Evolutionary conservation across 2,797 vertebrate genomes (phyloP).

Genomic region (Peromyscus nudipes): DNA sequence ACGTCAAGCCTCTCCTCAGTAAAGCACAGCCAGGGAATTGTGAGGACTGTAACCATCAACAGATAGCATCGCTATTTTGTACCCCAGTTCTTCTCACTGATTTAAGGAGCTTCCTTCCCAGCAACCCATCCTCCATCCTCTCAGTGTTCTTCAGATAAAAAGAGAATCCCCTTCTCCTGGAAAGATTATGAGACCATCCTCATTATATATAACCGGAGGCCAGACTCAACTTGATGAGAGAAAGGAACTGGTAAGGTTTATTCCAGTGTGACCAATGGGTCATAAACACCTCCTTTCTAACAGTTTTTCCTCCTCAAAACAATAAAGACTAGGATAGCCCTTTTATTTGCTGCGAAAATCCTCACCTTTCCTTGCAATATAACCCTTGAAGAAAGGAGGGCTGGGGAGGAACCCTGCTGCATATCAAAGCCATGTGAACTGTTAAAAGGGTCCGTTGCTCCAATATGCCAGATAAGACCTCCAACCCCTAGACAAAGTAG

Average conservation of each 20-base stretch:
- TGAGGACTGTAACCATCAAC: neutral
- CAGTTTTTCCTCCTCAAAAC: conserved; percentile 84
- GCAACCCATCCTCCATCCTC: neutral
- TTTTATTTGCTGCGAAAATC: conserved; percentile 91
- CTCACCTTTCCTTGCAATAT: conserved; percentile 92
- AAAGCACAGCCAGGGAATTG: neutral
- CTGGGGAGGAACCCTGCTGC: conserved; percentile 91
- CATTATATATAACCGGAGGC: conserved; percentile 43
- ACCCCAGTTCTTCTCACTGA: neutral
- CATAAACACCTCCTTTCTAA: conserved; percentile 87
- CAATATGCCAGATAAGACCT: conserved; percentile 94
- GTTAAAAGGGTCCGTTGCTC: conserved; percentile 92
- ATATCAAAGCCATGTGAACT: conserved; percentile 95
- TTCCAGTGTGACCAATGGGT: conserved; percentile 82
- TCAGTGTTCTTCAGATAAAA: conserved; percentile 77
- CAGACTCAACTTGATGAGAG: conserved; percentile 45
- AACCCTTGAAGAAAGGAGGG: conserved; percentile 90
- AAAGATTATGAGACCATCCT: conserved; percentile 37
- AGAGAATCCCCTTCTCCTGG: neutral
- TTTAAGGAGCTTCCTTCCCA: neutral
- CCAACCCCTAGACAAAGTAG: conserved; percentile 90
- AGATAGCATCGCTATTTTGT: neutral
- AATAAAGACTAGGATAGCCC: conserved; percentile 86
- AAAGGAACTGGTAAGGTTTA: conserved; percentile 55
- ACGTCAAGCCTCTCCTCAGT: neutral